phyloP scores from a whole-genome alignment of 2,113 vertebrate species.

The Girardinichthys multiradiatus region DNA sequence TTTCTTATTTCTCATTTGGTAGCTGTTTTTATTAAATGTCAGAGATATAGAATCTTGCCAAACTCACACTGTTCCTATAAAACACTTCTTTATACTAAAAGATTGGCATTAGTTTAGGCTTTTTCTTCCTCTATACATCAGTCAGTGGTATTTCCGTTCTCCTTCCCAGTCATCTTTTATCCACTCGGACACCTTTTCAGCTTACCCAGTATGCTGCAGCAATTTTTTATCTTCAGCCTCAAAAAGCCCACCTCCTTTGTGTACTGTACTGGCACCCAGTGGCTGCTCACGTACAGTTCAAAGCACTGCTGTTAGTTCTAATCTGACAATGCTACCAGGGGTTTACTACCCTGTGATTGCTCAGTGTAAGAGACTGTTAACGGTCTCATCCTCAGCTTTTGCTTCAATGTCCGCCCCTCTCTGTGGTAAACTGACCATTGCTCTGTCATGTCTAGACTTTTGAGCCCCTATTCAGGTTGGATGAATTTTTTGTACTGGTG shows the following conservation, averaged over 20 bases:
- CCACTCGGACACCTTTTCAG: slow-evolving; percentile 36
- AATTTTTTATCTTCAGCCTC: slow-evolving; percentile 21
- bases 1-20: neutral
- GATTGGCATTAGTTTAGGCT: slow-evolving; percentile 7
- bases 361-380: neutral
- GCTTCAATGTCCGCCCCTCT: slow-evolving; percentile 20
- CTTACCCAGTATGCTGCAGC: slow-evolving; percentile 36
- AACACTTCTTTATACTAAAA: neutral
- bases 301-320: slow-evolving; percentile 38
- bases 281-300: slow-evolving; percentile 24
- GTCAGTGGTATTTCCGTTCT: slow-evolving; percentile 10
- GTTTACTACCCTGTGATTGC: slow-evolving; percentile 10
- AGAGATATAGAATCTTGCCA: slow-evolving; percentile 2
- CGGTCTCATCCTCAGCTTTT: slow-evolving; percentile 2
- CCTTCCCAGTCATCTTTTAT: slow-evolving; percentile 12
- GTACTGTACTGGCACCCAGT: slow-evolving; percentile 49
- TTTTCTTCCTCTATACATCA: slow-evolving; percentile 16
- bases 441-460: slow-evolving; percentile 19
- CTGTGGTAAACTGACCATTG: slow-evolving; percentile 36
- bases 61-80: neutral
- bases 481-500: neutral
- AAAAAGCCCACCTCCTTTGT: slow-evolving; percentile 8
- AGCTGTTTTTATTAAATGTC: neutral
- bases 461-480: slow-evolving; percentile 11
- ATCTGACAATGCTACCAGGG: slow-evolving; percentile 22